Evolutionary conservation across 2,113 vertebrate genomes (phyloP), one percentile per base, ranked within the genome.

Genomic region (Fulmarus glacialis): DNA sequence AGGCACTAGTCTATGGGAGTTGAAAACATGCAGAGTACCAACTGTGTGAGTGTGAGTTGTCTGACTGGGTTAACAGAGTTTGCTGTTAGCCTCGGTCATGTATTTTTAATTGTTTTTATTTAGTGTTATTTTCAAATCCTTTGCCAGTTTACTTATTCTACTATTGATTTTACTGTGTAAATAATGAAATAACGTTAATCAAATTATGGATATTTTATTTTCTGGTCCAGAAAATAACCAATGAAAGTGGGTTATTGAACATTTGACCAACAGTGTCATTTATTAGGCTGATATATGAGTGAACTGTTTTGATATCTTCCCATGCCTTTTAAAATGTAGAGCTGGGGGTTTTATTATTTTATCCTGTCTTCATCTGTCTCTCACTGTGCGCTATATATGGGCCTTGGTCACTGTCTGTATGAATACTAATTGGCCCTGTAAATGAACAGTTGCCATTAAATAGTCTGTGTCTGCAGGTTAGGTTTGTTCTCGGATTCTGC

Each of bases 391-490:
- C 20, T 55, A 2, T 12, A 15, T 45, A 8, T 27, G 29, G 38
- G 26, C 45, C n/a, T 70, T 70, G n/a, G 19, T 74, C 24, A 9
- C 50, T 26, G 11, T 50, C 56, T 66, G 6, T 68, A 3, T 27
- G 36, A 38, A 9, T 16, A 8, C 27, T 56, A 15, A 18, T 2
- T 19, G 26, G 8, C 21, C 23, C 36, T 30, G 9, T 38, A 27
- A 43, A 45, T 9, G 29, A 48, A 12, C 5, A 32, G 1, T 9
- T 38, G 30, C 50, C 11, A 5, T 60, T 0, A 0, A 63, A 15
- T 3, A 4, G 8, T 6, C 23, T 34, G 24, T 19, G 24, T 19
- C 40, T 87, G 23, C 29, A 40, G 26, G 32, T 32, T 70, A 21
- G 29, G 29, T n/a, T 85, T 67, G 55, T 26, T 32, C 24, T 68